Conservation (phyloP, 2,797 vertebrate genomes). For the Salarias fasciatus region DNA sequence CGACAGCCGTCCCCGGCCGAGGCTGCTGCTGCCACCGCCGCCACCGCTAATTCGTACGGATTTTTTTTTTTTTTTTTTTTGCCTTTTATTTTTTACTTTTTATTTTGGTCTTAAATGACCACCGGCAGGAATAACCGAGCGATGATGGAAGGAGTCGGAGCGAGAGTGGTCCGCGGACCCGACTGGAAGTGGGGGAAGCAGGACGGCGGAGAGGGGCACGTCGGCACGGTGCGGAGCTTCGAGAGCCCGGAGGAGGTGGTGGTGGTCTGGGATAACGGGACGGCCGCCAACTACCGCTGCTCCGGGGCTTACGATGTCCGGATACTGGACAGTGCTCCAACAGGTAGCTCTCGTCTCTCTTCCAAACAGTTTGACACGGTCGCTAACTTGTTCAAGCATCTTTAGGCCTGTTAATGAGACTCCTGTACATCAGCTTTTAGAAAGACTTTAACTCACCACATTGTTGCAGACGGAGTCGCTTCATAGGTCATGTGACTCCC, state of each 20-base stretch:
- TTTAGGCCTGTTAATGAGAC: too few relatives aligned
- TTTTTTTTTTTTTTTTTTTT: slow-evolving; percentile 2
- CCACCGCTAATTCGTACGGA: slow-evolving; percentile 22
- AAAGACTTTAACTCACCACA: too few relatives aligned
- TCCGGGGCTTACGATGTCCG: slow-evolving; percentile 98
- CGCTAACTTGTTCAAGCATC: too few relatives aligned
- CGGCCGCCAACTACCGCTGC: slow-evolving; percentile 98
- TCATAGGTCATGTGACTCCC: too few relatives aligned
- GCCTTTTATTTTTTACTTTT: background rate
- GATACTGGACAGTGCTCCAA: slow-evolving; percentile 97
- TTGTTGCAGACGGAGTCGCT: too few relatives aligned
- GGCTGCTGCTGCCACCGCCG: slow-evolving; percentile 3
- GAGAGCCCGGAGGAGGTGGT: slow-evolving; percentile 99
- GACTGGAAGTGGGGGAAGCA: slow-evolving; percentile 99
- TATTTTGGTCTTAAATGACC: slow-evolving; percentile 87
- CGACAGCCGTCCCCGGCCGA: slow-evolving; percentile 32
- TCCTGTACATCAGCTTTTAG: too few relatives aligned
- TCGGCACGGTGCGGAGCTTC: slow-evolving; percentile 98
- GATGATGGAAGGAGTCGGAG: slow-evolving; percentile 99
- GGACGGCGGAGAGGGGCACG: slow-evolving; percentile 98
- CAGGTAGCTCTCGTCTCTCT: slow-evolving; percentile 78
- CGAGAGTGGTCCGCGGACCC: slow-evolving; percentile 94
- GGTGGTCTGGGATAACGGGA: slow-evolving; percentile 99
- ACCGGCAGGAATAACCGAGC: slow-evolving; percentile 97
- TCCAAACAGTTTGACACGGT: too few relatives aligned